Evolutionary conservation across 2,113 vertebrate species (phyloP), one percentile per base, ranked within the genome.

Genomic region (Galeopterus variegatus): DNA sequence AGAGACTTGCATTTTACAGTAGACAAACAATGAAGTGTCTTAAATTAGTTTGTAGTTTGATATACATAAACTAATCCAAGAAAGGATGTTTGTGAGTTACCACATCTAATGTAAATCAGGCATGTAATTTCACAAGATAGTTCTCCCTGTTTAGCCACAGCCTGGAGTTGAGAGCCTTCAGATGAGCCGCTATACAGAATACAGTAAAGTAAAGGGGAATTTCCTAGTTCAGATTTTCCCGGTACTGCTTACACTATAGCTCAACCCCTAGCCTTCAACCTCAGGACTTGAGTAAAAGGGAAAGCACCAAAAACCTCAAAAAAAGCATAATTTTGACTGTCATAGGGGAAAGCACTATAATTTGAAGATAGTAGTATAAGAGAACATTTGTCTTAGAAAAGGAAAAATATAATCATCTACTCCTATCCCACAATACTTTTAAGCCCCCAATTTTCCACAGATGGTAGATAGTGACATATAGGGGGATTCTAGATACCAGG

Each of bases 41-140:
- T 91, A 95, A 90, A 85, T 58, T 67, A 70, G 6, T 26, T 21
- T 56, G 9, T 69, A 89, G 15, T 83, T 81, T 94, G 54, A 60
- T 12, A 73, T n/a, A 48, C 6, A 15, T 33, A 77, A 84, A 48
- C 15, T 62, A 87, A 67, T 41, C 8, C 17, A 65, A 28, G 6
- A 76, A 72, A 60, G 11, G 23, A 90, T 72, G 3, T 60, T 72
- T 54, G 31, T 58, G 26, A 65, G 24, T 67, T 73, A 64, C 31
- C 52, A 45, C 45, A 87, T 50, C 14, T 77, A 70, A 33, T 3
- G 36, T 72, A 70, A 65, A 76, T 3, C 50, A 0, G 54, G 8
- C 1, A 26, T 36, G 1, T 64, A 54, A 72, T 79, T 94, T 72
- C 41, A 77, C 54, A 87, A 75, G 73, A 50, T 1, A 70, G 26